Base-by-base conservation (phyloP, 2,113 vertebrate species). In the Lipotes vexillifer region DNA sequence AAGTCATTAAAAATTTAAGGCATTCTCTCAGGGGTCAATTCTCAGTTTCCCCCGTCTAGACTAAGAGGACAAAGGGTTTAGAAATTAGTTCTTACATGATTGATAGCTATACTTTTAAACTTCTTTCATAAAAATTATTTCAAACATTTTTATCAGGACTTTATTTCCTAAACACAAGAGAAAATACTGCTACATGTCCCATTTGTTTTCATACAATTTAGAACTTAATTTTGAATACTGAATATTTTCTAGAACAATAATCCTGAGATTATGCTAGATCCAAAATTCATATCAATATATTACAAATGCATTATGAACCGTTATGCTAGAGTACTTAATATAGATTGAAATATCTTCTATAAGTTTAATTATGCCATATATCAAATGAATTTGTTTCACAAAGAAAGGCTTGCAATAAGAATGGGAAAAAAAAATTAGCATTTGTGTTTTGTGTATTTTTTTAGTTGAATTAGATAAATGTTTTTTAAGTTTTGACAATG, bases 1-100 rank as follows among this genome's bases (percentile, higher is more conserved):
- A 93, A 98, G 55, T 61, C 74, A 71, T 52, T 84, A 74, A 88
- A 69, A 97, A 92, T 63, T 36, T 46, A 71, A 41, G 29, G 80
- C 90, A 94, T 87, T 66, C 29, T 97, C 71, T n/a, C 75, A 96
- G 25, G 44, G 71, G 3, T 5, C 49, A 97, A 78, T 94, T 21
- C 44, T 90, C 33, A 77, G 87, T 31, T 81, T 96, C 33, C 20
- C 44, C 17, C 7, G 31, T 59, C 18, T 52, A 77, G 49, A 80
- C 12, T 57, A 90, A 81, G 23, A 87, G 9, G 41, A 92, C 36
- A 44, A 20, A 72, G 17, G 25, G 25, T 87, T 88, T 41, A 69
- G 49, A 96, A 81, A 65, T 66, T n/a, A 61, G 9, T 65, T 91
- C n/a, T 82, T 90, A 74, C 9, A 46, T 74, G 17, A 77, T 38